phyloP scores from a whole-genome alignment of 2,888 invertebrate genomes.

The Drosophila kuntzei region DNA sequence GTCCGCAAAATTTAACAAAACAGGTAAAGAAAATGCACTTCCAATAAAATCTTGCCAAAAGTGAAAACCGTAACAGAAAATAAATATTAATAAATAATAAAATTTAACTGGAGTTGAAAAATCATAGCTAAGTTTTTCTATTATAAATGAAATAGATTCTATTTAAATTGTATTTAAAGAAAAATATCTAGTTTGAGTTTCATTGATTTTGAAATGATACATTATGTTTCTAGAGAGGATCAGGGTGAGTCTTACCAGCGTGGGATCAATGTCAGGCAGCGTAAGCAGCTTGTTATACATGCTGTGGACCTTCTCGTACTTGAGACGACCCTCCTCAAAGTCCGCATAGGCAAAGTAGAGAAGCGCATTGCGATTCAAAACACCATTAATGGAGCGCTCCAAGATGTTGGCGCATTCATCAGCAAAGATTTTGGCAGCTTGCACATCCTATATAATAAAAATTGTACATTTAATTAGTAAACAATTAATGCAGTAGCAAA shows the following conservation, averaged over 20 bases:
- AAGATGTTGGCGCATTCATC: constrained; percentile 98
- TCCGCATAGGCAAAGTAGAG: constrained; percentile 99
- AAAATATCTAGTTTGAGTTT: too few relatives aligned
- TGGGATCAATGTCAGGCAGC: constrained; percentile 96
- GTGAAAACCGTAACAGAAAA: too few relatives aligned
- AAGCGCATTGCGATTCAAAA: constrained; percentile 95
- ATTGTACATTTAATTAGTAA: not conserved
- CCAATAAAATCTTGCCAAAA: too few relatives aligned
- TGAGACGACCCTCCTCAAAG: constrained; percentile 98
- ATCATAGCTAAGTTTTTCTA: too few relatives aligned
- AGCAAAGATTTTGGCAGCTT: constrained; percentile 95
- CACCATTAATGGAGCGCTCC: constrained; percentile 95
- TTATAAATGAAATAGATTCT: too few relatives aligned
- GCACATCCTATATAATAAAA: constrained; percentile 91
- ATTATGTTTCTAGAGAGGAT: not conserved
- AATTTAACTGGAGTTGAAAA: too few relatives aligned
- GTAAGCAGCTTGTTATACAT: constrained; percentile 97
- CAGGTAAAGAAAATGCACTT: too few relatives aligned
- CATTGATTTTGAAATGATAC: too few relatives aligned
- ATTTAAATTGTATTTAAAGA: too few relatives aligned
- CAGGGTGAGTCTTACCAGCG: constrained; percentile 89
- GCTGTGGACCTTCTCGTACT: constrained; percentile 97
- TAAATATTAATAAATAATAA: too few relatives aligned
- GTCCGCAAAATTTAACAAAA: too few relatives aligned
- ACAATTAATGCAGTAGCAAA: not conserved